These are phyloP conservation scores for Henricia sp. DNA, from an alignment of 53 echinoderm and acorn worm species.

Conservation along the genomic window DNA sequence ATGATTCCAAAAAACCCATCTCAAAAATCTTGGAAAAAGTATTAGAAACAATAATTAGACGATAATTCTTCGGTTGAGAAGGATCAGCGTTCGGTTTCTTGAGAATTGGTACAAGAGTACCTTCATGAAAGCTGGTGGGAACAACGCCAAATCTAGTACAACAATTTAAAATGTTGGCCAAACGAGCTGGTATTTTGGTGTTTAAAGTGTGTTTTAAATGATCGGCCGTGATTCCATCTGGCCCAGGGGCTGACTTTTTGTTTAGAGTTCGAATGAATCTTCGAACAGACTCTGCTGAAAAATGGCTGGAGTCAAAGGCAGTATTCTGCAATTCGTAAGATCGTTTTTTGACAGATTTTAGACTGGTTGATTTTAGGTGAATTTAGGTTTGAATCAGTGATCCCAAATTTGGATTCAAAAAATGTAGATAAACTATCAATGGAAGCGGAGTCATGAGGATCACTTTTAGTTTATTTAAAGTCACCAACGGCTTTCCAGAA, in stretches of 20 bases:
- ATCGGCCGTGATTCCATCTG: neutral
- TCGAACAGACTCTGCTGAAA: neutral
- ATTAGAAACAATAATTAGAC: no score
- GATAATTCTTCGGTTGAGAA: no score
- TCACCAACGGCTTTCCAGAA: constrained; percentile 15
- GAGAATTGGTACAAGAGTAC: no score
- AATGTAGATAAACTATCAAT: no score
- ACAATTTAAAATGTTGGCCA: constrained; percentile 5
- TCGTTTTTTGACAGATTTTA: constrained; percentile 5
- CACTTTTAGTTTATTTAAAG: neutral
- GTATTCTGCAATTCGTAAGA: neutral
- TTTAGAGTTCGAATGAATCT: neutral
- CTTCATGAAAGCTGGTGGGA: neutral
- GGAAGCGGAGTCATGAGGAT: no score
- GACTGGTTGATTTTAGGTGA: neutral
- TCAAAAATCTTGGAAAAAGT: no score
- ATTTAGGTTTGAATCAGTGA: no score
- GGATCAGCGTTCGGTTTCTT: no score
- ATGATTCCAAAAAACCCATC: no score
- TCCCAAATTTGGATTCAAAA: neutral
- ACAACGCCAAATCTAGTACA: constrained; percentile 5
- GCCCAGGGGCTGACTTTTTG: neutral
- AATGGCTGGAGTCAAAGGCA: neutral
- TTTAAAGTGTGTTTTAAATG: neutral
- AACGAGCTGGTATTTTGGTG: neutral